Evolutionary conservation across 2,113 vertebrate species (phyloP).

Genomic region (Campylomormyrus numenius): DNA sequence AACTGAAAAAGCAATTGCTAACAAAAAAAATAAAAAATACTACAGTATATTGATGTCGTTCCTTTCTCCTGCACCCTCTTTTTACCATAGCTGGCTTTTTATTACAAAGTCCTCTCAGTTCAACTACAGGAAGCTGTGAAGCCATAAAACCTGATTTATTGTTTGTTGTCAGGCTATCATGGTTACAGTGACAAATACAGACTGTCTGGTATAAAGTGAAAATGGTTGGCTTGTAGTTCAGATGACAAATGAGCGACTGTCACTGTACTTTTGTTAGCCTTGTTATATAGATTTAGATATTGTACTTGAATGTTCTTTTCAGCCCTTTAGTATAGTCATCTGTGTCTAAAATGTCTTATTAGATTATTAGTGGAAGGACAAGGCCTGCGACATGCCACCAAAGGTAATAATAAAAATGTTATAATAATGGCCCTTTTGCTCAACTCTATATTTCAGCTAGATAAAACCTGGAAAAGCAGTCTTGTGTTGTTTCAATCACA

Average conservation of each 20-base stretch:
- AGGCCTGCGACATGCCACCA: neutral
- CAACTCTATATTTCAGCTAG: neutral
- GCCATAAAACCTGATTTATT: neutral
- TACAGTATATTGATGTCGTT: neutral
- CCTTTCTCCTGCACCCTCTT: neutral
- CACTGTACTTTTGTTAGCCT: neutral
- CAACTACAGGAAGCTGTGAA: constrained; percentile 1
- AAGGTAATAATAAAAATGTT: neutral
- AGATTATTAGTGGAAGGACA: neutral
- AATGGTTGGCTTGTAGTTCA: neutral
- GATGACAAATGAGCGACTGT: neutral
- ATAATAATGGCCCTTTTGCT: neutral
- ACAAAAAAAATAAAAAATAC: neutral
- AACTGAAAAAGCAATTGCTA: neutral
- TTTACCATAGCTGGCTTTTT: neutral
- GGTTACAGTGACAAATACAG: constrained; percentile 4
- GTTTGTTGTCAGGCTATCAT: constrained; percentile 8
- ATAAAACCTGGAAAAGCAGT: neutral
- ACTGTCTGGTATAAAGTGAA: neutral
- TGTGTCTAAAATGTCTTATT: neutral
- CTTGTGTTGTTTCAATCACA: neutral
- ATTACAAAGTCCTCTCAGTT: neutral
- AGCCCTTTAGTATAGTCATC: neutral
- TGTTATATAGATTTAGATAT: constrained; percentile 6
- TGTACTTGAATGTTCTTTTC: neutral